Evolutionary conservation across 2,888 invertebrate genomes (phyloP).

Genomic region (Microplitis manilae): DNA sequence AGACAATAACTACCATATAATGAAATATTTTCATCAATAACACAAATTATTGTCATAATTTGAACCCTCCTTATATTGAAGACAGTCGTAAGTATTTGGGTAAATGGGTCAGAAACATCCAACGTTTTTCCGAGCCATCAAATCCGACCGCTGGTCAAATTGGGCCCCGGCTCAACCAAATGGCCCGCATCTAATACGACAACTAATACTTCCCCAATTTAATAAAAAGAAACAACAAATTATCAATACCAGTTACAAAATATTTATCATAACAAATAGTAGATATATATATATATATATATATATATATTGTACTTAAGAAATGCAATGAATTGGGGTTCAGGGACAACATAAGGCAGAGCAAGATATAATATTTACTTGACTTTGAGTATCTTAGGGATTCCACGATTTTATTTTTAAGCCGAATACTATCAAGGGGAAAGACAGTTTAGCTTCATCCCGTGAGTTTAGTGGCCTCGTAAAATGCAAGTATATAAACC

Average conservation of each 20-base stretch:
- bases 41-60: no score
- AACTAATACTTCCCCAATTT: neutral
- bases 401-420: conserved; percentile 60
- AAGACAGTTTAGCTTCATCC: conserved; percentile 42
- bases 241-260: neutral
- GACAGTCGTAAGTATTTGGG: conserved; percentile 56
- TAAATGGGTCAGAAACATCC: conserved; percentile 69
- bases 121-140: conserved; percentile 64
- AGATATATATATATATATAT: conserved; percentile 10
- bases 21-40: no score
- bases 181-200: conserved; percentile 34
- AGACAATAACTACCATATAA: no score
- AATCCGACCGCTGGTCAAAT: conserved; percentile 59
- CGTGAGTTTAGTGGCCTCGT: conserved; percentile 64
- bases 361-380: conserved; percentile 17
- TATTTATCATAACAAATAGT: conserved; percentile 3
- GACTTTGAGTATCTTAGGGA: conserved; percentile 13
- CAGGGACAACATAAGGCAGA: neutral
- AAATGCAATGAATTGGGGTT: neutral
- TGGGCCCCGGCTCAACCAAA: conserved; percentile 52
- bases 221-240: neutral
- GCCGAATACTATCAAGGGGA: conserved; percentile 38
- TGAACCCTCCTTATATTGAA: no score
- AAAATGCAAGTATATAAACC: conserved; percentile 69
- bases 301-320: no score